Conservation (phyloP, 2,888 invertebrate genomes). For the Phragmatobia fuliginosa region DNA sequence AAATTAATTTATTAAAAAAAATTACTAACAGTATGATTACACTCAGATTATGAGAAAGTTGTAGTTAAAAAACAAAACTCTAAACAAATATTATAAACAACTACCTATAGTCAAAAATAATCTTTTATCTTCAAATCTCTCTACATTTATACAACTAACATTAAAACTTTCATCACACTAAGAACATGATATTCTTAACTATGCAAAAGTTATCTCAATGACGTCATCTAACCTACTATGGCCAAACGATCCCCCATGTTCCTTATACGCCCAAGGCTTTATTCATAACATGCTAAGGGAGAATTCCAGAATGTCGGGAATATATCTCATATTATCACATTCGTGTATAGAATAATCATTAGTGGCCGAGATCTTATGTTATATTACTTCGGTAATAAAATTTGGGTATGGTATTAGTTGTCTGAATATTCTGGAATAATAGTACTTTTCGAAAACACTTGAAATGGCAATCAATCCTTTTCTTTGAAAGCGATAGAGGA, state of each 20-base stretch:
- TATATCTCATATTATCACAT: slow-evolving; percentile 11
- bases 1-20: no score
- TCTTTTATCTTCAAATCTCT: no score
- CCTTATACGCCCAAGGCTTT: slow-evolving; percentile 2
- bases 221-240: slow-evolving; percentile 27
- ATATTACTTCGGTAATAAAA: not conserved
- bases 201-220: slow-evolving; percentile 33
- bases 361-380: slow-evolving; percentile 2
- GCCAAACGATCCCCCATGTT: not conserved
- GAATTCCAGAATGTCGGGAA: slow-evolving; percentile 9
- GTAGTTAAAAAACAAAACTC: no score
- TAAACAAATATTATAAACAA: no score
- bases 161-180: slow-evolving; percentile 40
- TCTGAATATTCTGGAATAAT: not conserved
- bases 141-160: slow-evolving; percentile 31
- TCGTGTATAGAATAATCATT: slow-evolving; percentile 9
- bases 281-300: slow-evolving; percentile 12
- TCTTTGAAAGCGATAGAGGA: not conserved
- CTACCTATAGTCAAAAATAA: no score
- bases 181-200: slow-evolving; percentile 33
- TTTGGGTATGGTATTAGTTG: not conserved
- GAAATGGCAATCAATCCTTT: not conserved
- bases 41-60: no score
- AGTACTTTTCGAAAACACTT: not conserved
- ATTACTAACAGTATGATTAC: no score